A percentile compares a stretch with the other conserved stretches of the same genome.
These are phyloP conservation scores for Chrysolina americana DNA, from an alignment of 2,888 invertebrate genomes.

Conservation along the genomic window DNA sequence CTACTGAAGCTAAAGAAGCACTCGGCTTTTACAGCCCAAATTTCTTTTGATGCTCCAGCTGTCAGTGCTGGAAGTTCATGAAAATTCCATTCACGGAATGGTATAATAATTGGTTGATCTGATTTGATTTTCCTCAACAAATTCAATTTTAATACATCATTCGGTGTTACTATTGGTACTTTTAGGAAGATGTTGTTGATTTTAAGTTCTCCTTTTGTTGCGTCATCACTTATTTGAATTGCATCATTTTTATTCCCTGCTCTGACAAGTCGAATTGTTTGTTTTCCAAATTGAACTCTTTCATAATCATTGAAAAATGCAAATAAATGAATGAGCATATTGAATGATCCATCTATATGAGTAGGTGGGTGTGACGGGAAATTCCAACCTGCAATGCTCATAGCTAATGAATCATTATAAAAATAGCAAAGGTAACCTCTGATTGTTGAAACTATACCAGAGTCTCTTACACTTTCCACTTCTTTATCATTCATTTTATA, in stretches of 20 bases:
- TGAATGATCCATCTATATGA: not conserved
- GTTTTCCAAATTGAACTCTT: not conserved
- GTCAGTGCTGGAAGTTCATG: too few relatives aligned
- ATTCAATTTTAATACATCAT: not conserved
- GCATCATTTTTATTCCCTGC: not conserved
- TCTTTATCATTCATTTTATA: not conserved
- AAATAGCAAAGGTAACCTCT: constrained; percentile 4
- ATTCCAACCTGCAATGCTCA: not conserved
- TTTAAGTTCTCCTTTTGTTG: not conserved
- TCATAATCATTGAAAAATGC: not conserved
- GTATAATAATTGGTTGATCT: not conserved
- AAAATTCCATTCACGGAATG: not conserved
- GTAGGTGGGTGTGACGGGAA: not conserved
- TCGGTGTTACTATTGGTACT: not conserved
- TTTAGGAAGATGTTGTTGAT: not conserved
- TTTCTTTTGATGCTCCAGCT: too few relatives aligned
- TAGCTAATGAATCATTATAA: not conserved
- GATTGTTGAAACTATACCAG: not conserved
- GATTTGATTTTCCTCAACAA: not conserved
- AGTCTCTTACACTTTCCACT: not conserved
- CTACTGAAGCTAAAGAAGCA: too few relatives aligned
- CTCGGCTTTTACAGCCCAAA: too few relatives aligned
- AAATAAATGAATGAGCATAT: not conserved
- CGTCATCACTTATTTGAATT: not conserved
- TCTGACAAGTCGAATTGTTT: not conserved